These are phyloP conservation scores for Amphibalanus amphitrite DNA, from an alignment of 1,140 invertebrate species.

Conservation along the genomic window DNA sequence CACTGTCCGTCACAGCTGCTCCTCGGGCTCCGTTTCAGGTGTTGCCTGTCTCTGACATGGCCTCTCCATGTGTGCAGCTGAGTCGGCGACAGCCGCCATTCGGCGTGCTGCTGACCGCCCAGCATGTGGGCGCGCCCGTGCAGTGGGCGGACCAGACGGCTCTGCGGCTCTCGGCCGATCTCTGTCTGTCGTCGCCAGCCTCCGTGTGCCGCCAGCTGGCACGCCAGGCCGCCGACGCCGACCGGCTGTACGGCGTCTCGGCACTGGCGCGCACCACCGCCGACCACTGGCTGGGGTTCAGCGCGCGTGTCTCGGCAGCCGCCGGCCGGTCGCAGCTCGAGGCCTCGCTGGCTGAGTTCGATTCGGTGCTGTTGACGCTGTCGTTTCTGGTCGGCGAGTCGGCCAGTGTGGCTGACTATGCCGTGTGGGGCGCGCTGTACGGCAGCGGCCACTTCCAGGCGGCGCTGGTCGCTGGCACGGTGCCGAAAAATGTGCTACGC, in stretches of 20 bases:
- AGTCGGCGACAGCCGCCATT: not conserved
- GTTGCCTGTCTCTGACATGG: too few species aligned
- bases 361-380: conserved; percentile 23
- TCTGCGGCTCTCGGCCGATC: not conserved
- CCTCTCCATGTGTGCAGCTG: not conserved
- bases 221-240: not conserved
- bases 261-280: conserved; percentile 20
- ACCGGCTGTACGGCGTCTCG: conserved; percentile 9
- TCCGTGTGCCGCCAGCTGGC: conserved; percentile 8
- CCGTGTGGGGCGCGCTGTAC: conserved; percentile 26
- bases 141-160: not conserved
- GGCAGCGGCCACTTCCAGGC: conserved; percentile 24
- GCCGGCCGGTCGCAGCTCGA: conserved; percentile 16
- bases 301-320: conserved; percentile 10
- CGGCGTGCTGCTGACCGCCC: conserved; percentile 2
- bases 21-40: too few species aligned
- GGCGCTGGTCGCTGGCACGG: conserved; percentile 26
- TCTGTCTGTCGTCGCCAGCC: not conserved
- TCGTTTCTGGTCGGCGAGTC: conserved; percentile 27
- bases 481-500: conserved; percentile 41
- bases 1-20: too few species aligned
- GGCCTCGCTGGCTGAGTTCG: conserved; percentile 13
- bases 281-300: conserved; percentile 31
- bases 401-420: conserved; percentile 27
- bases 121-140: not conserved